A percentile compares a stretch with the other conserved stretches of the same genome.
These are phyloP conservation scores for Eristalinus sepulchralis DNA, from an alignment of 2,888 invertebrate genomes.

Conservation along the genomic window DNA sequence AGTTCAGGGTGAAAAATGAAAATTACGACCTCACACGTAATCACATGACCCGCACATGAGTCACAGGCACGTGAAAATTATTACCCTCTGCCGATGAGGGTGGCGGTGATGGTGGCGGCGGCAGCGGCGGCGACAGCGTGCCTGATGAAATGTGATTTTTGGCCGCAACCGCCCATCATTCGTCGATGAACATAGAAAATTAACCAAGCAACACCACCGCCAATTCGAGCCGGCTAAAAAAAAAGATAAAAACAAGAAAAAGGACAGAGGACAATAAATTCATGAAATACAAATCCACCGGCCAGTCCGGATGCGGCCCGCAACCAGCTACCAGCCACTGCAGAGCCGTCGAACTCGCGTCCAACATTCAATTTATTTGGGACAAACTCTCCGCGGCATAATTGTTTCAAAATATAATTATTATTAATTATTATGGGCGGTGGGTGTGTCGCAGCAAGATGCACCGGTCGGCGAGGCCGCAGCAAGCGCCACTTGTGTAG, in stretches of 20 bases:
- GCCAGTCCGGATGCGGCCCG: slow-evolving; percentile 39
- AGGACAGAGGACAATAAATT: slow-evolving; percentile 48
- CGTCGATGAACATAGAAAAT: slow-evolving; percentile 58
- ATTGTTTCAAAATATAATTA: slow-evolving; percentile 71
- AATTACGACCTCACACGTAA: slow-evolving; percentile 45
- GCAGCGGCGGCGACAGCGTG: neutral
- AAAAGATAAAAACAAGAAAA: slow-evolving; percentile 6
- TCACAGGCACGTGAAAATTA: slow-evolving; percentile 34
- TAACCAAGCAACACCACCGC: slow-evolving; percentile 64
- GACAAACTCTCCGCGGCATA: slow-evolving; percentile 65
- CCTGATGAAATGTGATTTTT: slow-evolving; percentile 51
- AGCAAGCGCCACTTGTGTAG: neutral
- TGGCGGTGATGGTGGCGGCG: neutral
- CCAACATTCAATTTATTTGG: slow-evolving; percentile 70
- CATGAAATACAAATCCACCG: slow-evolving; percentile 57
- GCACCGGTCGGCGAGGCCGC: neutral
- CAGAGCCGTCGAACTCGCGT: slow-evolving; percentile 56
- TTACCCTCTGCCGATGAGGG: neutral
- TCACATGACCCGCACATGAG: slow-evolving; percentile 43
- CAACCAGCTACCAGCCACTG: slow-evolving; percentile 27
- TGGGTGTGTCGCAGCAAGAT: slow-evolving; percentile 50
- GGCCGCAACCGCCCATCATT: slow-evolving; percentile 23
- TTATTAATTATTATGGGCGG: slow-evolving; percentile 69
- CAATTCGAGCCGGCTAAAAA: slow-evolving; percentile 44
- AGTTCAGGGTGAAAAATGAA: neutral